Evolutionary conservation across 2,888 invertebrate genomes (phyloP).

Genomic region (Calameuta pallipes): DNA sequence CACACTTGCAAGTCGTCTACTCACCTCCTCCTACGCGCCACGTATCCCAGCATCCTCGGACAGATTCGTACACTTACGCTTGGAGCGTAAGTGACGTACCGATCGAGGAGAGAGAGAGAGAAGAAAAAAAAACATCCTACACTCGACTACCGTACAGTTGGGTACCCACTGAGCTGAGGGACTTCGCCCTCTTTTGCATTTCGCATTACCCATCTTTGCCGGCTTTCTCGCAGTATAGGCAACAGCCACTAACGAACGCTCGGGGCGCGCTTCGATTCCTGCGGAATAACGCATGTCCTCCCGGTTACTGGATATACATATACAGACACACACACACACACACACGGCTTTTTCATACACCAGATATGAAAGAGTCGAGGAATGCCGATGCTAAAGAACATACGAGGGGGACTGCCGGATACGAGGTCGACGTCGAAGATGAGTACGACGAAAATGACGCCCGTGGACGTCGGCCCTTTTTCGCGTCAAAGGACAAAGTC

Average conservation of each 20-base stretch:
- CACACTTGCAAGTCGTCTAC: neutral
- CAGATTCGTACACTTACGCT: neutral
- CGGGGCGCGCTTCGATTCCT: conserved; percentile 32
- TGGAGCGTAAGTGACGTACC: neutral
- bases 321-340: neutral
- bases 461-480: neutral
- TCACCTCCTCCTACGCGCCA: neutral
- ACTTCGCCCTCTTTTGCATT: conserved; percentile 39
- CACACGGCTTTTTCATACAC: neutral
- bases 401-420: neutral
- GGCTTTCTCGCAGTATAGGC: conserved; percentile 16
- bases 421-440: neutral
- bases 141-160: neutral
- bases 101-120: neutral
- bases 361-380: neutral
- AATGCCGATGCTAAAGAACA: neutral
- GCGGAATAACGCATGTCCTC: conserved; percentile 1
- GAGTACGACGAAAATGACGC: neutral
- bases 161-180: neutral
- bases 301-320: neutral
- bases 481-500: neutral
- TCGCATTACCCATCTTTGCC: conserved; percentile 39
- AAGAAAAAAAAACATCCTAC: neutral
- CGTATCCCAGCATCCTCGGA: neutral
- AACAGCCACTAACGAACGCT: conserved; percentile 40